Conservation (phyloP, 2,797 vertebrate species). For the Alca torda region DNA sequence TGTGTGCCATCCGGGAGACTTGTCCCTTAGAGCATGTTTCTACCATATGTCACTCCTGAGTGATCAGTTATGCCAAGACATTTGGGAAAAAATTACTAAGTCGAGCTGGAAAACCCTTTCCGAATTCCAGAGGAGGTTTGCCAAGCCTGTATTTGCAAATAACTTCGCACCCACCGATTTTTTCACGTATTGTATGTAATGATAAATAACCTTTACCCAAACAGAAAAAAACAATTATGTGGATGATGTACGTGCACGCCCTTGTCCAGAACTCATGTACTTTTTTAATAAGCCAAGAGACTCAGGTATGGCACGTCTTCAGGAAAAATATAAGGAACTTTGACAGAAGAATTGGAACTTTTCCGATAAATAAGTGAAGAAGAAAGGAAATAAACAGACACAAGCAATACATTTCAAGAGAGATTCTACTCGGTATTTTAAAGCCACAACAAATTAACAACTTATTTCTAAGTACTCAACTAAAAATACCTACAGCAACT, state of each 20-base stretch:
- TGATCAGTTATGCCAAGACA: slow-evolving; percentile 71
- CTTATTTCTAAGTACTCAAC: background rate
- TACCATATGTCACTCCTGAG: slow-evolving; percentile 86
- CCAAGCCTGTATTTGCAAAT: slow-evolving; percentile 55
- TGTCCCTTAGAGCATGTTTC: slow-evolving; percentile 82
- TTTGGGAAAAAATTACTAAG: slow-evolving; percentile 61
- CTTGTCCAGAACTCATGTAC: background rate
- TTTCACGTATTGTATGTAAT: background rate
- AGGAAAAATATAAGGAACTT: background rate
- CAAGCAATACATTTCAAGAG: background rate
- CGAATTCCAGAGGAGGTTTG: slow-evolving; percentile 65
- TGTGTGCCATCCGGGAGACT: slow-evolving; percentile 81
- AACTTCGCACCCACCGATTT: background rate
- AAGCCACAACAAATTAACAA: background rate
- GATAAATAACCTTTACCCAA: background rate
- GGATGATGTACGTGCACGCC: background rate
- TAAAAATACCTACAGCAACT: background rate
- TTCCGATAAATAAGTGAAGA: background rate
- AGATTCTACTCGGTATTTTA: background rate
- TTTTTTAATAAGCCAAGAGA: background rate
- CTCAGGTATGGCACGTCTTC: background rate
- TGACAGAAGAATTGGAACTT: background rate
- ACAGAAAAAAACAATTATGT: background rate
- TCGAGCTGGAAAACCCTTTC: slow-evolving; percentile 65
- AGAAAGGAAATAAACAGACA: background rate